phyloP scores from a whole-genome alignment of 2,113 vertebrate genomes.

The Bufo gargarizans region DNA sequence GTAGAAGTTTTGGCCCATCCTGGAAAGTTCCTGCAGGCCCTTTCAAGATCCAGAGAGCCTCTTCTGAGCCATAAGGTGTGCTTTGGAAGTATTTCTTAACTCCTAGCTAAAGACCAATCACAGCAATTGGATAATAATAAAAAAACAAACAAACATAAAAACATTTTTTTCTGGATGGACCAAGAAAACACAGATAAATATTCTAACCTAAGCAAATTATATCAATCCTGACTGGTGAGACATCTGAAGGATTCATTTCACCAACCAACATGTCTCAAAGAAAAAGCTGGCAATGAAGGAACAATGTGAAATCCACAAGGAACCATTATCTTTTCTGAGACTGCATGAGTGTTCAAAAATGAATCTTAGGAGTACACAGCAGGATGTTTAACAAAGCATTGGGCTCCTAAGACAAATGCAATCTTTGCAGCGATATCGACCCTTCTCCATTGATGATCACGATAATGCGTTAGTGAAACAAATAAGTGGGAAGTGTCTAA shows the following conservation, averaged over 20 bases:
- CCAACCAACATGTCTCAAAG: slow-evolving; percentile 84
- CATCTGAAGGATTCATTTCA: slow-evolving; percentile 75
- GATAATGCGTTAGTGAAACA: slow-evolving; percentile 80
- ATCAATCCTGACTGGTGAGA: slow-evolving; percentile 88
- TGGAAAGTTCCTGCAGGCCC: slow-evolving; percentile 88
- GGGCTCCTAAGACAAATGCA: slow-evolving; percentile 75
- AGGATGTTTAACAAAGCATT: slow-evolving; percentile 73
- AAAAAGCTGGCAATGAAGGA: slow-evolving; percentile 78
- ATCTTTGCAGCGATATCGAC: slow-evolving; percentile 72
- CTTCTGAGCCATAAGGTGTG: slow-evolving; percentile 99
- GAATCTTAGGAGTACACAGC: slow-evolving; percentile 71
- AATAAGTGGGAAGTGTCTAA: slow-evolving; percentile 79
- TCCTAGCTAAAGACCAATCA: slow-evolving; percentile 94
- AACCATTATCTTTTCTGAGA: slow-evolving; percentile 74
- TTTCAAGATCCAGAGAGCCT: slow-evolving; percentile 91
- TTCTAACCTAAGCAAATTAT: slow-evolving; percentile 75
- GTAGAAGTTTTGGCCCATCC: slow-evolving; percentile 82
- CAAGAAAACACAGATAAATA: slow-evolving; percentile 89
- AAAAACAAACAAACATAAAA: slow-evolving; percentile 67
- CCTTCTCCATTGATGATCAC: slow-evolving; percentile 82
- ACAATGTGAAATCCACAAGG: slow-evolving; percentile 80
- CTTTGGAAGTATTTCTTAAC: slow-evolving; percentile 98
- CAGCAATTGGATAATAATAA: slow-evolving; percentile 84
- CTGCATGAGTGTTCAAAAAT: slow-evolving; percentile 74
- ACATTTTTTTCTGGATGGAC: slow-evolving; percentile 88